Conservation (phyloP, 2,113 vertebrate genomes). For the Recurvirostra avosetta region DNA sequence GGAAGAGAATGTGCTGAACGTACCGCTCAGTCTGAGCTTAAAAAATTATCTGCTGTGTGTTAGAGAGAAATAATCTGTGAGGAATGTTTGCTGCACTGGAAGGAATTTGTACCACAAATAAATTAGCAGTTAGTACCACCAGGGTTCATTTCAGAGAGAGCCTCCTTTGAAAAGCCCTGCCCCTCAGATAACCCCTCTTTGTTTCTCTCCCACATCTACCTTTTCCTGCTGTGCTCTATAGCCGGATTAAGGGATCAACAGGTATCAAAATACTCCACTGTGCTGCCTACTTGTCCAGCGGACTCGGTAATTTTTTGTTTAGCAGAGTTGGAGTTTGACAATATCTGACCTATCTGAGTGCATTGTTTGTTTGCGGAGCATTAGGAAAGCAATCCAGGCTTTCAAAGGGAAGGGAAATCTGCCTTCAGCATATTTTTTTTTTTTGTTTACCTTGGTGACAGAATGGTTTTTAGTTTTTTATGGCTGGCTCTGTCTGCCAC, state of each 20-base stretch:
- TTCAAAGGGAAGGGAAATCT: background rate
- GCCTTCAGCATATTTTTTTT: background rate
- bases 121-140: background rate
- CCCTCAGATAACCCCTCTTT: background rate
- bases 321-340: background rate
- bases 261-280: background rate
- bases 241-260: background rate
- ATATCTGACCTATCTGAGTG: background rate
- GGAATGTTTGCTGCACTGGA: background rate
- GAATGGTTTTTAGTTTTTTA: background rate
- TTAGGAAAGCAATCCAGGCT: background rate
- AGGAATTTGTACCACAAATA: background rate
- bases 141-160: background rate
- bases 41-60: background rate
- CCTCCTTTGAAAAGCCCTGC: background rate
- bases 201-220: background rate
- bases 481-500: background rate
- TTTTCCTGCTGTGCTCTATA: background rate
- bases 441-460: background rate
- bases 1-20: background rate
- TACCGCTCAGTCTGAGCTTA: background rate
- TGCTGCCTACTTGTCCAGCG: background rate
- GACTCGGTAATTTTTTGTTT: background rate
- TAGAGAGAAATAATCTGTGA: background rate
- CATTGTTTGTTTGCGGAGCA: background rate